Base-by-base conservation (phyloP, 2,113 vertebrate species). In the Cacatua alba region DNA sequence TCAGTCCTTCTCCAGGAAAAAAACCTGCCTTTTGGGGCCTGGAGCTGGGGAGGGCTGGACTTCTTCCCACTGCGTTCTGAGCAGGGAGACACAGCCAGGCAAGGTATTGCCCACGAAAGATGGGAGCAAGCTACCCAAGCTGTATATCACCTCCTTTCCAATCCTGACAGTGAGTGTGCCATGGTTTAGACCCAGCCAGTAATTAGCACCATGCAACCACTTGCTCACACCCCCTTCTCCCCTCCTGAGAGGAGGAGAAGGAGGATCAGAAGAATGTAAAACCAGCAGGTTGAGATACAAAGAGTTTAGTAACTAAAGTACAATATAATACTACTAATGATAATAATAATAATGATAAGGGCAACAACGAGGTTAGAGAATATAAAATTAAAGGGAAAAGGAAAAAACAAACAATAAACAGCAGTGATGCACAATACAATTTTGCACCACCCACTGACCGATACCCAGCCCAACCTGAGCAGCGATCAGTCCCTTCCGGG, bases 1-100 rank as follows among this genome's bases (percentile, higher is more conserved):
- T 72, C 49, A 35, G 44, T 49, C 25, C 39, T 85, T 44, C 26
- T 75, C 11, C 6, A 21, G n/a, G 26, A 15, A 53, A 60, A 75
- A 33, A 31, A 4, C 18, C 39, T 62, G 20, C 20, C 14, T 31
- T 82, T 86, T 35, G 24, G 14, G 9, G 4, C 0, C 0, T 68
- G 43, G 62, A 79, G 10, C 19, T 25, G 17, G 26, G 49, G 43
- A 39, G 5, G 12, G 4, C 11, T 90, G 43, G 17, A 13, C 39
- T 86, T 63, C 48, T 48, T 75, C 44, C 31, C 35, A 11, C 9
- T 76, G 46, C 25, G 6, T 7, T 59, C 41, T 52, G 55, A 90
- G 57, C 31, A 59, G 41, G 63, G 31, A 53, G 55, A 48, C 43
- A 62, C 55, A 68, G 35, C 17, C 64, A 69, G 28, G 17, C 69